Base-by-base conservation (phyloP, 2,797 vertebrate genomes). In the Hyperoplus lanceolatus region DNA sequence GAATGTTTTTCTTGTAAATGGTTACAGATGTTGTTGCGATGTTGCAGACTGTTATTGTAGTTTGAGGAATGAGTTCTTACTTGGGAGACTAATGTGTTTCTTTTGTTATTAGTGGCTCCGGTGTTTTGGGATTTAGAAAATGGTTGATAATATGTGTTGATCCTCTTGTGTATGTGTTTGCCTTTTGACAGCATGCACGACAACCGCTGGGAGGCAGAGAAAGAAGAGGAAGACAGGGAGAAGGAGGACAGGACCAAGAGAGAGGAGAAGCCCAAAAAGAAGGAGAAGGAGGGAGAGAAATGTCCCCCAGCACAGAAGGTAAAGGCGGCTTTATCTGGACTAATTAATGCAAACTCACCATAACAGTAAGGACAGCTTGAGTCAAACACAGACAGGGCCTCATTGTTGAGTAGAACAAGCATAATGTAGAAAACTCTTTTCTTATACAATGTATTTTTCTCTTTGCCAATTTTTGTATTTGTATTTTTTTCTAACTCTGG, bases 131-230 rank as follows among this genome's bases (percentile, higher is more conserved):
- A 36, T 16, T 61, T 13, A 18, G 16, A 56, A 13, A 50, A 29
- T 29, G 29, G 29, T 29, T 0, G 2, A 21, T 50, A 21, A 51
- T 12, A 16, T 57, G 69, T 8, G 5, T 38, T 38, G 4, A 53
- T 43, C 0, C 48, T 59, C 9, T 54, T 14, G 36, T 14, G 5
- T 36, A 8, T 72, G 11, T 73, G 50, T 13, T 65, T 70, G 8
- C 16, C 41, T 48, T 41, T 75, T 80, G 6, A 66, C 84, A 98
- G 97, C 78, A 97, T 97, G 96, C 97, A 98, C 10, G 97, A 98
- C 83, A 95, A 97, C 89, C 97, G 97, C 54, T 98, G 97, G 97
- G 97, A 97, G 82, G 94, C 79, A 10, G 94, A 95, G 56, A 93
- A 92, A 12, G 88, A 93, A 36, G 91, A 91, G 21, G 89, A 94